Percentiles rank a stretch among this genome's conserved stretches.
Evolutionary conservation across 2,888 invertebrate species (phyloP).

Genomic region (Seira ritae): DNA sequence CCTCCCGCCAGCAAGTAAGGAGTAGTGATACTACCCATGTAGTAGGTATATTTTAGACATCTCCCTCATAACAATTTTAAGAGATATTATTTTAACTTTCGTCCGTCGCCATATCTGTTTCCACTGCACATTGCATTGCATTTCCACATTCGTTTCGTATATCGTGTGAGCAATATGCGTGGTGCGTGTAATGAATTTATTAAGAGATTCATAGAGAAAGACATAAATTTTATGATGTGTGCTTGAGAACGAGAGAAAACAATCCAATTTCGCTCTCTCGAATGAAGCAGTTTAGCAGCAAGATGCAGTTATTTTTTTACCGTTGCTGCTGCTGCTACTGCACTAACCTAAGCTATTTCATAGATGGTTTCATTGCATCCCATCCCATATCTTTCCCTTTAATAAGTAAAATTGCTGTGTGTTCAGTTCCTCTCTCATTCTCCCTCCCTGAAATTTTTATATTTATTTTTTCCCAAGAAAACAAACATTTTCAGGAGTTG

Average conservation of each 20-base stretch:
- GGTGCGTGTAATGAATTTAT: constrained; percentile 61
- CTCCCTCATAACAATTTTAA: not conserved
- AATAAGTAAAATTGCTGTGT: constrained; percentile 1
- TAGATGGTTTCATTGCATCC: too few species aligned
- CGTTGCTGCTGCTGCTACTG: not conserved
- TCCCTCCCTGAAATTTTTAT: not conserved
- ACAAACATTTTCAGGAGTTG: not conserved
- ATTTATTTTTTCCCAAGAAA: not conserved
- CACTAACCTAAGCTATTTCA: too few species aligned
- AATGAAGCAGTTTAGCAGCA: not conserved
- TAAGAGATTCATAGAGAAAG: constrained; percentile 56
- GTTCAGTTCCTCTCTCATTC: not conserved
- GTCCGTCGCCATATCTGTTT: too few species aligned
- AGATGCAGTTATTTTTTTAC: constrained; percentile 5
- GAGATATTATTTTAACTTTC: too few species aligned
- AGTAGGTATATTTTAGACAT: too few species aligned
- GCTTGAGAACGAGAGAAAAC: constrained; percentile 38
- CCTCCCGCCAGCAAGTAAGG: too few species aligned
- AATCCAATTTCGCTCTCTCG: constrained; percentile 32
- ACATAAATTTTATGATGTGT: constrained; percentile 50
- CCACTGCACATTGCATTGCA: not conserved
- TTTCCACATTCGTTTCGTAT: not conserved
- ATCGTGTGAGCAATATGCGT: constrained; percentile 21
- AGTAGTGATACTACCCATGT: too few species aligned
- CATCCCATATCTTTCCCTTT: not conserved